Percentiles rank a stretch among this genome's conserved stretches.
phyloP scores from a whole-genome alignment of 2,797 vertebrate genomes.

The Miichthys miiuy region DNA sequence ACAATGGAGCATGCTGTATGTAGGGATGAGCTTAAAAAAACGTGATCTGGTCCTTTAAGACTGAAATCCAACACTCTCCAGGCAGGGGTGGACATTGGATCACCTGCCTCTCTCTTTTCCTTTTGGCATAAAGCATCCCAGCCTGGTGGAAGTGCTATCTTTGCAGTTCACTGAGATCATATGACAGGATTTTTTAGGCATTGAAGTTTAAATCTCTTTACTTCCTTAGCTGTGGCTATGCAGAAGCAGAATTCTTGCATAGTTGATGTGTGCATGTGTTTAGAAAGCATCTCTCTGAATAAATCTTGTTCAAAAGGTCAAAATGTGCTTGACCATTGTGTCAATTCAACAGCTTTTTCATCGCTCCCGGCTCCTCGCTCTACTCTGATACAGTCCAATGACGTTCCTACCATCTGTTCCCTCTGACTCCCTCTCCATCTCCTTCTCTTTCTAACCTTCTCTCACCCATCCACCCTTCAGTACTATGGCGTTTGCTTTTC shows the following conservation, averaged over 20 bases:
- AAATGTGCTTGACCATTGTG: slow-evolving; percentile 44
- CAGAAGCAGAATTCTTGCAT: slow-evolving; percentile 5
- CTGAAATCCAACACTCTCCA: slow-evolving; percentile 28
- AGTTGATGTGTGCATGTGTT: slow-evolving; percentile 12
- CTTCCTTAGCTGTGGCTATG: slow-evolving; percentile 22
- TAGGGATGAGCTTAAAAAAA: slow-evolving; percentile 16
- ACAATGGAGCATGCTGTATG: slow-evolving; percentile 11
- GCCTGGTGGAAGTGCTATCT: slow-evolving; percentile 39
- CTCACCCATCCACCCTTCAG: slow-evolving; percentile 17
- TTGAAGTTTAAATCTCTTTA: slow-evolving; percentile 54
- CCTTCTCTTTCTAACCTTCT: slow-evolving; percentile 18
- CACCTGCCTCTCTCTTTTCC: slow-evolving; percentile 18
- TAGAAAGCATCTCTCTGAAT: slow-evolving; percentile 35
- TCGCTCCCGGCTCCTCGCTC: slow-evolving; percentile 44
- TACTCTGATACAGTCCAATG: slow-evolving; percentile 47
- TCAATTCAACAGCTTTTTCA: slow-evolving; percentile 42
- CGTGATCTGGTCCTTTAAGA: slow-evolving; percentile 10
- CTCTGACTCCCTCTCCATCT: slow-evolving; percentile 22
- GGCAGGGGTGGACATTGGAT: slow-evolving; percentile 7
- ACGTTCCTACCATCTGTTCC: slow-evolving; percentile 63
- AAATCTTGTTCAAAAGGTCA: slow-evolving; percentile 66
- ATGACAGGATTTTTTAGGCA: slow-evolving; percentile 32
- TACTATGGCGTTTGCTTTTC: slow-evolving; percentile 32
- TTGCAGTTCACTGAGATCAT: slow-evolving; percentile 50
- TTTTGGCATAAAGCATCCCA: slow-evolving; percentile 31